phyloP scores from a whole-genome alignment of 2,797 vertebrate species.

The Sebastes goodei region DNA sequence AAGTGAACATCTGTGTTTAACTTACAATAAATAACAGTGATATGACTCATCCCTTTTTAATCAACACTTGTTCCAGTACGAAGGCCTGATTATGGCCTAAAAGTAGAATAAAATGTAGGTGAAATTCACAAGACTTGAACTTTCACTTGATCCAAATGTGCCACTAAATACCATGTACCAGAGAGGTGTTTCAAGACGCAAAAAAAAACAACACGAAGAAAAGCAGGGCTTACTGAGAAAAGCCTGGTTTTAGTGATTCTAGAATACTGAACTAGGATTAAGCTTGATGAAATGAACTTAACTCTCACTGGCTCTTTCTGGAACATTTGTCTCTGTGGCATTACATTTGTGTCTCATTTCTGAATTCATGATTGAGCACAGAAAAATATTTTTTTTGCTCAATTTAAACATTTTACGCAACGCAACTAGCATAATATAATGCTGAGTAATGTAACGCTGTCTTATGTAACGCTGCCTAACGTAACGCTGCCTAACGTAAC shows the following conservation, averaged over 20 bases:
- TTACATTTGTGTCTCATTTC: not conserved
- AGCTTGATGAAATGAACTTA: not conserved
- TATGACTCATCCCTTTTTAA: not conserved
- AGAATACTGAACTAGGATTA: not conserved
- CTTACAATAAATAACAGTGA: constrained; percentile 9
- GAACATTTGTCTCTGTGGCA: not conserved
- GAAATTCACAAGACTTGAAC: not conserved
- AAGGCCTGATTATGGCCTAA: not conserved
- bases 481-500: too few relatives aligned
- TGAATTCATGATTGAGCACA: not conserved
- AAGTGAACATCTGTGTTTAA: constrained; percentile 31
- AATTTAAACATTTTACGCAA: too few relatives aligned
- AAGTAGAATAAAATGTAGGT: not conserved
- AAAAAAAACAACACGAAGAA: too few relatives aligned
- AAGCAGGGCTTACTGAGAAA: not conserved
- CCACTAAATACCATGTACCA: not conserved
- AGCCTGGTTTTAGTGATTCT: not conserved
- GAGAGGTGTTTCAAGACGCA: not conserved
- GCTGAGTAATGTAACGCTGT: too few relatives aligned
- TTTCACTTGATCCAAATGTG: constrained; percentile 7
- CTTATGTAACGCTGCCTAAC: too few relatives aligned
- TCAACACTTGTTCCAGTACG: not conserved
- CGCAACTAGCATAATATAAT: too few relatives aligned
- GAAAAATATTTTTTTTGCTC: not conserved
- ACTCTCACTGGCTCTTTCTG: not conserved